A percentile compares a stretch with the other conserved stretches of the same genome.
Conservation (phyloP, 2,797 vertebrate genomes). For the Sebastes vulpes region DNA sequence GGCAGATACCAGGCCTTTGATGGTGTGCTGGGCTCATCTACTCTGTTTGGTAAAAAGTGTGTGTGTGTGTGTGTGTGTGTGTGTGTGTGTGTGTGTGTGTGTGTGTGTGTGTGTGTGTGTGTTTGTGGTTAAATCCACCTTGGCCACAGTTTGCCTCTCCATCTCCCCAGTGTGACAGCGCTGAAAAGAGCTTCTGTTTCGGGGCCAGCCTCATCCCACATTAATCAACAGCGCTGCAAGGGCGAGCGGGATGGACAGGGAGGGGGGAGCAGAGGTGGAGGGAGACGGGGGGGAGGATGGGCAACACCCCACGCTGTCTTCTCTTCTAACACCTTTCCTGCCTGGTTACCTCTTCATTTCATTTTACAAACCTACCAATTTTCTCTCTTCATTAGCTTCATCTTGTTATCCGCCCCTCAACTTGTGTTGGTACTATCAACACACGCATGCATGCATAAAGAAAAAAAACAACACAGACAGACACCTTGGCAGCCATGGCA, state of each 20-base stretch:
- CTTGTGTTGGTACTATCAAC: constrained; percentile 2
- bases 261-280: constrained; percentile 13
- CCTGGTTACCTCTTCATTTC: constrained; percentile 26
- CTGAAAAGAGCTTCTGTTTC: constrained; percentile 79
- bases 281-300: constrained; percentile 14
- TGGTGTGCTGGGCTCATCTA: constrained; percentile 66
- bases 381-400: constrained; percentile 31
- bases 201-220: constrained; percentile 72
- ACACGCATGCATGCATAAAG: constrained; percentile 7
- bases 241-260: constrained; percentile 49
- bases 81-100: constrained; percentile 5
- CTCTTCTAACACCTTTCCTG: constrained; percentile 32
- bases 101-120: constrained; percentile 56
- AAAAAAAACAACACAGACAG: constrained; percentile 26
- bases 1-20: constrained; percentile 72
- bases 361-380: not conserved
- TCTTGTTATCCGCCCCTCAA: not conserved
- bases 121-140: constrained; percentile 79
- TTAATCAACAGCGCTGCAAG: constrained; percentile 78
- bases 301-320: constrained; percentile 30
- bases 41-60: constrained; percentile 64
- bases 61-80: constrained; percentile 33
- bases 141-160: constrained; percentile 83
- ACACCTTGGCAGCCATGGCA: constrained; percentile 50
- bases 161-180: constrained; percentile 78